These are phyloP conservation scores for Gortyna flavago DNA, from an alignment of 2,888 invertebrate species.

Conservation along the genomic window DNA sequence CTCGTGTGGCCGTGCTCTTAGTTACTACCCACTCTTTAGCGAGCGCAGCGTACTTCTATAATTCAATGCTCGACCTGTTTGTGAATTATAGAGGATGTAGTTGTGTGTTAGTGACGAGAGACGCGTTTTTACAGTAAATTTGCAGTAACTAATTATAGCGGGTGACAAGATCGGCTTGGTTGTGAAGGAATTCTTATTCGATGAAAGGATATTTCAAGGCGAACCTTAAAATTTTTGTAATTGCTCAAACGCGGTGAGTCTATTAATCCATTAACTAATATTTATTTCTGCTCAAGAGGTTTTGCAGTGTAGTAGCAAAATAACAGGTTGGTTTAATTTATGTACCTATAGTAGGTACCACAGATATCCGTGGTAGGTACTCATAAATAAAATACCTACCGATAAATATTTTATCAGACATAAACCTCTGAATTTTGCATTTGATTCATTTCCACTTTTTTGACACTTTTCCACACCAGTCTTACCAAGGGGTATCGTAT, in stretches of 20 bases:
- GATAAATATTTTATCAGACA: not conserved
- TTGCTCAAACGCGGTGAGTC: not conserved
- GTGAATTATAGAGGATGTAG: conserved; percentile 20
- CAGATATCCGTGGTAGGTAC: too few relatives aligned
- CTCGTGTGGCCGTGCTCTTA: conserved; percentile 38
- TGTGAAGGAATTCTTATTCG: not conserved
- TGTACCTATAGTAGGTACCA: not conserved
- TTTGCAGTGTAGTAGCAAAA: not conserved
- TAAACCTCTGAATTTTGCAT: not conserved
- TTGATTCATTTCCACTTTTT: not conserved
- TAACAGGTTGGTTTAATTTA: not conserved
- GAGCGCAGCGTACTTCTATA: conserved; percentile 42
- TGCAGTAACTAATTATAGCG: not conserved
- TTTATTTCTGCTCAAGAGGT: not conserved
- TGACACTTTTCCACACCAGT: not conserved
- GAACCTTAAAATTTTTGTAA: not conserved
- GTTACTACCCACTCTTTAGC: conserved; percentile 46
- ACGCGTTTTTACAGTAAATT: not conserved
- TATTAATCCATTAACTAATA: not conserved
- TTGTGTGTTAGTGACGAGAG: not conserved
- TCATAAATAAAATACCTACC: not conserved
- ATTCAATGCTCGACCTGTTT: conserved; percentile 50
- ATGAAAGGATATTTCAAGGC: not conserved
- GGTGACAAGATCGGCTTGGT: not conserved
- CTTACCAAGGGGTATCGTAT: not conserved